Evolutionary conservation across 2,113 vertebrate genomes (phyloP).

Genomic region (Ranitomeya imitator): DNA sequence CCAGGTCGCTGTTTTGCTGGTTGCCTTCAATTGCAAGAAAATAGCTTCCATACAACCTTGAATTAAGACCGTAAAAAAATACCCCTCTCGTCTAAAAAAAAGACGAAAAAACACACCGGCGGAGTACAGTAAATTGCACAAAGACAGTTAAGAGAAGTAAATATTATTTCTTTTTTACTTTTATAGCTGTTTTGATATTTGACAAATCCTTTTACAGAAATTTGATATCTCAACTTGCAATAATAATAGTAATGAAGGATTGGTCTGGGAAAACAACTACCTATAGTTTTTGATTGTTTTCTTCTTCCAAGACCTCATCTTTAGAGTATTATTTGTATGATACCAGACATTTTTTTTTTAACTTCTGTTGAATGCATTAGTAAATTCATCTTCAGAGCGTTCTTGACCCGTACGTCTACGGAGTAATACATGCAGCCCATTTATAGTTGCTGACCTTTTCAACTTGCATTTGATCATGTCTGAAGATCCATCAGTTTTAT

Average conservation of each 20-base stretch:
- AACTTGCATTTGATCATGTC: constrained; percentile 5
- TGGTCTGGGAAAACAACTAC: neutral
- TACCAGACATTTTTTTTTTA: neutral
- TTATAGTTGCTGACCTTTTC: constrained; percentile 26
- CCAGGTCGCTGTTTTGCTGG: constrained; percentile 49
- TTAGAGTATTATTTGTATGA: neutral
- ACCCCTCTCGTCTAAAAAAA: neutral
- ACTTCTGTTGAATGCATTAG: neutral
- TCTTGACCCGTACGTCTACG: neutral
- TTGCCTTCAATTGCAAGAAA: constrained; percentile 59
- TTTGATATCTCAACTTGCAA: neutral
- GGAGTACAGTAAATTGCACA: constrained; percentile 28
- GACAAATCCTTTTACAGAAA: neutral
- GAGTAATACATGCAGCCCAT: constrained; percentile 9
- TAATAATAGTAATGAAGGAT: neutral
- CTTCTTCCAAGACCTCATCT: neutral
- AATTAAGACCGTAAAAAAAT: constrained; percentile 51
- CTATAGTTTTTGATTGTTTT: neutral
- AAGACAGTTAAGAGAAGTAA: constrained; percentile 35
- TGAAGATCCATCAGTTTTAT: neutral
- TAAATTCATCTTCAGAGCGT: constrained; percentile 11
- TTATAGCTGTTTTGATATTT: neutral
- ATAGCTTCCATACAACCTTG: constrained; percentile 53
- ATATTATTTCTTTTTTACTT: neutral
- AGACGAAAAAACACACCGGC: neutral